These are phyloP conservation scores for Drosophila putrida DNA, from an alignment of 2,888 invertebrate species.

Conservation along the genomic window DNA sequence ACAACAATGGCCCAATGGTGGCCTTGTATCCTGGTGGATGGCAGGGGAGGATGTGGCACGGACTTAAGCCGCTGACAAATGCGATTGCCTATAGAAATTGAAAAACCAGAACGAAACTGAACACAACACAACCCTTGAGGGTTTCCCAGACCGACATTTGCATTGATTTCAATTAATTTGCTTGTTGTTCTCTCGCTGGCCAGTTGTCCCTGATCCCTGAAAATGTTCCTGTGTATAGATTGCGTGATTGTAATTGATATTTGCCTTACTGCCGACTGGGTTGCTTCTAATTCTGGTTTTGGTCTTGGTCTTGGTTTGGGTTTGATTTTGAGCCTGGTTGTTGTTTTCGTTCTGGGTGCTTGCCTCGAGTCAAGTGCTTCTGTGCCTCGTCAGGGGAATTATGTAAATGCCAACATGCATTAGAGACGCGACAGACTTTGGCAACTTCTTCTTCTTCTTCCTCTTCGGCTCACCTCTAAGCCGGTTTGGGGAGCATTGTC, in stretches of 20 bases:
- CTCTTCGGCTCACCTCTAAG: conserved; percentile 47
- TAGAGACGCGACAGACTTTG: conserved; percentile 63
- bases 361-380: conserved; percentile 70
- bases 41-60: conserved; percentile 7
- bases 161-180: conserved; percentile 82
- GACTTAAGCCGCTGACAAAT: conserved; percentile 81
- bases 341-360: conserved; percentile 39
- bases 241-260: conserved; percentile 80
- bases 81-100: conserved; percentile 76
- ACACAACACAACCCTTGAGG: conserved; percentile 56
- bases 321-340: conserved; percentile 12
- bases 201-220: conserved; percentile 43
- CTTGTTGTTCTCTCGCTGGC: conserved; percentile 56
- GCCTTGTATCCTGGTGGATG: conserved; percentile 1
- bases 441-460: conserved; percentile 19
- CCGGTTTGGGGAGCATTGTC: conserved; percentile 36
- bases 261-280: conserved; percentile 51
- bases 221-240: conserved; percentile 50
- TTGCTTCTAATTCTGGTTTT: conserved; percentile 35
- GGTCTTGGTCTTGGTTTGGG: conserved; percentile 28
- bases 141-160: conserved; percentile 62
- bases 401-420: conserved; percentile 76
- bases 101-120: conserved; percentile 58
- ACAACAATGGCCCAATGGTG: conserved; percentile 71
- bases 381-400: conserved; percentile 62